A percentile compares a stretch with the other conserved stretches of the same genome.
phyloP scores from a whole-genome alignment of 2,113 vertebrate species.

The Sula dactylatra region DNA sequence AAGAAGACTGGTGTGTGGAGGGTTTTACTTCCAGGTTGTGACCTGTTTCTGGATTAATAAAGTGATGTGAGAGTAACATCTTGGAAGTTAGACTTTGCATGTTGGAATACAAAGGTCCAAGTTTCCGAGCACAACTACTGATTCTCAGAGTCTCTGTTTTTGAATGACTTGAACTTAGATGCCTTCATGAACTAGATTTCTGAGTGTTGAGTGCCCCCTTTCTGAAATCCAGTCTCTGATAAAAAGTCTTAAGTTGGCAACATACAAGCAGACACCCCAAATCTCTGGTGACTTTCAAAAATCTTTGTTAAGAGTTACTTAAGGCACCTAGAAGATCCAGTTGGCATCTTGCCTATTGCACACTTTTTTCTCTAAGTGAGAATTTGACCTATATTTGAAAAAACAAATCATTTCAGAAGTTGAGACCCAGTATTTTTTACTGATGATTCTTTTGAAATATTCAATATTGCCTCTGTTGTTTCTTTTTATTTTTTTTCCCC shows the following conservation, averaged over 20 bases:
- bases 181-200: neutral
- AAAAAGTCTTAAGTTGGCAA: neutral
- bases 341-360: neutral
- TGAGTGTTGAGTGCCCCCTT: conserved; percentile 9
- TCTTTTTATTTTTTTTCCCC: neutral
- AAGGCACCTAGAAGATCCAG: neutral
- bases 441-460: conserved; percentile 8
- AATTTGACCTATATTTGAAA: neutral
- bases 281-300: neutral
- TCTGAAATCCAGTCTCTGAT: neutral
- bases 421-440: neutral
- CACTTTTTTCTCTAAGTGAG: neutral
- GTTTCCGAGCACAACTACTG: neutral
- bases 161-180: neutral
- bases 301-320: neutral
- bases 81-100: neutral
- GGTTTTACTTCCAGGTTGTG: conserved; percentile 25
- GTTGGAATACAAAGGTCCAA: neutral
- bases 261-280: neutral
- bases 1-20: neutral
- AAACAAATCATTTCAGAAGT: neutral
- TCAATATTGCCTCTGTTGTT: neutral
- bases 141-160: neutral
- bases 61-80: neutral
- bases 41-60: conserved; percentile 14